Percentiles rank a stretch among this genome's conserved stretches.
Conservation (phyloP, 2,888 invertebrate species). For the Megastigmus dorsalis region DNA sequence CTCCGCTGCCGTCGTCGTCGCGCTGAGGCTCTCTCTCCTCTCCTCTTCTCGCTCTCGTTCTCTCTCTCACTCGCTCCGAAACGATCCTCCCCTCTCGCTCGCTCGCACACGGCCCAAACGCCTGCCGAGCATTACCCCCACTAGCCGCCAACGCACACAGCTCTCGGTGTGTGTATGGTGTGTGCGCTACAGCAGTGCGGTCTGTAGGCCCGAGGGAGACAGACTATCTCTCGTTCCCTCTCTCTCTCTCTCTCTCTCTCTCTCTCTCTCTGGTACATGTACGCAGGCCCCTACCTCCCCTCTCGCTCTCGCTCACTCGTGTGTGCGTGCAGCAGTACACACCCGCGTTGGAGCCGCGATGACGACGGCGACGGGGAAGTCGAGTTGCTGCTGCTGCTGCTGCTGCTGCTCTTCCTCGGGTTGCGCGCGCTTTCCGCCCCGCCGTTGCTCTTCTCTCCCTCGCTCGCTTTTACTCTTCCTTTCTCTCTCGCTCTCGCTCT, state of each 20-base stretch:
- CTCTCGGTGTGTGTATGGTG: no score
- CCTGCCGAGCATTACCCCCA: no score
- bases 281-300: constrained; percentile 10
- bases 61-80: constrained; percentile 41
- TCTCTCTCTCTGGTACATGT: constrained; percentile 34
- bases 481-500: background rate
- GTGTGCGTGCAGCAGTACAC: constrained; percentile 23
- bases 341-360: background rate
- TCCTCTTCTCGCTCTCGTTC: constrained; percentile 25
- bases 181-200: no score
- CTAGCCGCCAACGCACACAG: no score
- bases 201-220: no score
- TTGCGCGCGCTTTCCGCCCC: background rate
- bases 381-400: no score
- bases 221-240: constrained; percentile 29
- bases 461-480: background rate
- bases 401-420: background rate
- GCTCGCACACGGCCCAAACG: background rate
- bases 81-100: constrained; percentile 9
- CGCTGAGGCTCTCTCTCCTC: constrained; percentile 33
- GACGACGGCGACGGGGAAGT: background rate
- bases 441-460: background rate
- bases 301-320: background rate
- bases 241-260: constrained; percentile 31
- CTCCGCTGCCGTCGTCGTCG: constrained; percentile 69